Base-by-base conservation (phyloP, 2,888 invertebrate genomes). In the Steinernema hermaphroditum region DNA sequence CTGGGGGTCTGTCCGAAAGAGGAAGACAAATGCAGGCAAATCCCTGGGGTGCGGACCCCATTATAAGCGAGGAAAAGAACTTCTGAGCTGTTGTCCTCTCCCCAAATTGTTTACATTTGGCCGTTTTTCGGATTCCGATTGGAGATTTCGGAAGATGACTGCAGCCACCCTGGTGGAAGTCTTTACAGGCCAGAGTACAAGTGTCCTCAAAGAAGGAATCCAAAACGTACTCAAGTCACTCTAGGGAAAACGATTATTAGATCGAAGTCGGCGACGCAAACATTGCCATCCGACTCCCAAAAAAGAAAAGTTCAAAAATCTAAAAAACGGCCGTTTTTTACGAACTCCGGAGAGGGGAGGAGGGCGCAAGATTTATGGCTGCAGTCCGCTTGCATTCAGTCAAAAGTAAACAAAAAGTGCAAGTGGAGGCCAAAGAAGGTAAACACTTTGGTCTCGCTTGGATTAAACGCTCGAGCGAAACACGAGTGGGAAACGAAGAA, bases 241-340 rank as follows among this genome's bases (percentile, higher is more conserved):
- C 34, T 27, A 43, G 54, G 44, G 46, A 24, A 24, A 27, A 16
- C 37, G 37, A 12, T 37, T 37, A 37, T 37, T 37, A 37, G 37
- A 37, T 37, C 37, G 37, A 37, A 37, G 37, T n/a, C 19, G 22
- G 34, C 44, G 43, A 34, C 0, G 54, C 2, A 54, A 54, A 54
- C 16, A 32, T 54, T 54, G 29, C 54, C 16, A 70, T 70, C 6
- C 24, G 44, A 24, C 76, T 19, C 19, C 74, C 37, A 32, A 44
- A 62, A 37, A 32, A 16, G 49, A 32, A 24, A 49, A 19, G 44
- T 19, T 62, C 32, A 24, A 70, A 8, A 9, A 46, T 70, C 6
- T 12, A 19, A n/a, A 29, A 34, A n/a, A 16, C 34, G 37, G 12
- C 41, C 8, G 6, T 19, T 32, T 9, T 73, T 12, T 43, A 70